Conservation (phyloP, 1,140 invertebrate species). For the Drosophila pruinosa region DNA sequence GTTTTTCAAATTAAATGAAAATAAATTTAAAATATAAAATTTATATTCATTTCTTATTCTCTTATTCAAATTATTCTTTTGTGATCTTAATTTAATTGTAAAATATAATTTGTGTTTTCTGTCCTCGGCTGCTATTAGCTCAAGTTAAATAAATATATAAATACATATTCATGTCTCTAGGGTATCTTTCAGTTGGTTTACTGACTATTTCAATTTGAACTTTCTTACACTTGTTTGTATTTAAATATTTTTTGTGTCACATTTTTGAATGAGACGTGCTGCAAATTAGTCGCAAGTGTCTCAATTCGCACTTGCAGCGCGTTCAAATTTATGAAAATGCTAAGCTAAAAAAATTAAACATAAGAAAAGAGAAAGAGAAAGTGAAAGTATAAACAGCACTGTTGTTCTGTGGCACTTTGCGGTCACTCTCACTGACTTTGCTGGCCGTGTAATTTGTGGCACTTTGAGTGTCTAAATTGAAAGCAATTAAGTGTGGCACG, state of each 20-base stretch:
- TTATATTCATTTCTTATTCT: no score
- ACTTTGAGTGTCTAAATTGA: constrained; percentile 68
- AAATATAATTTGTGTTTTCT: no score
- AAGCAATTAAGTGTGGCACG: constrained; percentile 68
- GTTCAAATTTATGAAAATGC: constrained; percentile 70
- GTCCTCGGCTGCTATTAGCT: no score
- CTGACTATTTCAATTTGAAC: neutral
- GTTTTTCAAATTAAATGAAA: no score
- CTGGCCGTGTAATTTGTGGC: constrained; percentile 62
- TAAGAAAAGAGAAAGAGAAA: neutral
- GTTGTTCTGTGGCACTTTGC: neutral
- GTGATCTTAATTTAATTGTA: no score
- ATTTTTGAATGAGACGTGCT: constrained; percentile 65
- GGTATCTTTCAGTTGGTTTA: neutral
- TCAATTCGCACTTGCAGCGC: constrained; percentile 41
- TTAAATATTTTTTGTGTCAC: constrained; percentile 25
- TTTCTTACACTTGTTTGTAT: neutral
- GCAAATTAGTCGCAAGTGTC: constrained; percentile 75
- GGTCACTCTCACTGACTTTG: neutral
- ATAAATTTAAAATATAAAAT: no score
- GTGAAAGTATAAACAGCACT: neutral
- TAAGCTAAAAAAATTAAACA: neutral
- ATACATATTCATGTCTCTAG: no score
- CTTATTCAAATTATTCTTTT: no score
- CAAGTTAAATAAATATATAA: no score